Evolutionary conservation across 2,113 vertebrate genomes (phyloP), one percentile per base, ranked within the genome.

Genomic region (Pristiophorus japonicus): DNA sequence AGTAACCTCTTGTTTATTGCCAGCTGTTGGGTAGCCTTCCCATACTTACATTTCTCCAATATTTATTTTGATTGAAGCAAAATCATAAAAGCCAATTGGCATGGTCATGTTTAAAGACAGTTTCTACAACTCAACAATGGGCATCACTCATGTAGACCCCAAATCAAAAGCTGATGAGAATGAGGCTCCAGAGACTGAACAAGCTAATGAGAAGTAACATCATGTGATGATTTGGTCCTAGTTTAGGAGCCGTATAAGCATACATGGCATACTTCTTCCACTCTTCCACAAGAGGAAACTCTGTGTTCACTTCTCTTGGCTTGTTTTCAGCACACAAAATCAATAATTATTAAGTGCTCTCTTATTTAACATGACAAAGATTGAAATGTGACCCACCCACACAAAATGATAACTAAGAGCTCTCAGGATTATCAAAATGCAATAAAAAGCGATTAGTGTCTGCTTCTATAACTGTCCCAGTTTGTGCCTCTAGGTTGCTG

Each of bases 371-470:
- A 42, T 22, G 34, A 65, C 34, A 92, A 63, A 65, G 59, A 38
- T 92, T 65, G 59, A 92, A 92, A 63, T 63, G 38, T 92, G 88
- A 92, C 88, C 34, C 59, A 38, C 34, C 59, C 16, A 63, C n/a
- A 22, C 4, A n/a, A 18, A 92, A 38, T 51, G 47, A 12, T 30
- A 55, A 27, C 88, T 92, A n/a, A 38, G 12, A 65, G 62, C 59
- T 38, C 88, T 42, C 88, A 18, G 55, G 87, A 91, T 91, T 91
- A 91, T 59, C 87, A 92, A 92, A 63, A 22, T 63, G 34, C n/a
- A 63, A 42, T 88, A 92, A 92, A 63, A 92, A 38, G 34, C 88
- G 65, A 42, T 92, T 65, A 65, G 59, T 92, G 6, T 92, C 59
- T 10, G n/a, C 34, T 92, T 38, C 59, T 22, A 65, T 92, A 92